Percentiles rank a stretch among this genome's conserved stretches.
These are phyloP conservation scores for Mustelus asterias DNA, from an alignment of 2,113 vertebrate species.

Conservation along the genomic window DNA sequence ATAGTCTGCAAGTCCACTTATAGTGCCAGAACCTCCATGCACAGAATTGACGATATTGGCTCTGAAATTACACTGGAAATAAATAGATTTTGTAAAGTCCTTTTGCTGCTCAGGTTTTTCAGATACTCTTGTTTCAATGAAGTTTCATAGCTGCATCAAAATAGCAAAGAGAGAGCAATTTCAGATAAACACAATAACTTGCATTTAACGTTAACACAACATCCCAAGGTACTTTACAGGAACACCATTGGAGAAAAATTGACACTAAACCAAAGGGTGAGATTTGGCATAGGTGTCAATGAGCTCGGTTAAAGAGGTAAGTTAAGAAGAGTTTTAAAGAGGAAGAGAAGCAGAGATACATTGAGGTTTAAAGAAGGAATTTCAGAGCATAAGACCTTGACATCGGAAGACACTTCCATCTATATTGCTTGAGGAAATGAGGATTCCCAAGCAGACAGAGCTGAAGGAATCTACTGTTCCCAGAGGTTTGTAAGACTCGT, in stretches of 20 bases:
- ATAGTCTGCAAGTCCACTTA: background rate
- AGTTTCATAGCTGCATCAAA: background rate
- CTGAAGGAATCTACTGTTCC: no score
- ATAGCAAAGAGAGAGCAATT: background rate
- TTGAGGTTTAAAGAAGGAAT: background rate
- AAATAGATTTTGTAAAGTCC: background rate
- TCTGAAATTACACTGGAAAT: background rate
- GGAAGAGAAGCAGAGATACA: background rate
- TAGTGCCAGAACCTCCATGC: background rate
- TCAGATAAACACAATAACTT: background rate
- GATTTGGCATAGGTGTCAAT: background rate
- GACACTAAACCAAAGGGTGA: no score
- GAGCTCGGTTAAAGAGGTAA: background rate
- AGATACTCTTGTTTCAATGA: background rate
- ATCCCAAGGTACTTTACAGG: background rate
- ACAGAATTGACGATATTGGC: background rate
- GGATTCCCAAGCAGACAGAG: no score
- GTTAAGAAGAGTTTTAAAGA: background rate
- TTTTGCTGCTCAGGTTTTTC: background rate
- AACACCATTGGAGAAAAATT: background rate
- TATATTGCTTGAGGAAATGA: background rate
- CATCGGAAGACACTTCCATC: background rate
- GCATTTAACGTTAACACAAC: background rate
- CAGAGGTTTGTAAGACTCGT: background rate
- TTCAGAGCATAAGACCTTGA: background rate